Evolutionary conservation across 2,113 vertebrate genomes (phyloP).

Genomic region (Arenaria interpres): DNA sequence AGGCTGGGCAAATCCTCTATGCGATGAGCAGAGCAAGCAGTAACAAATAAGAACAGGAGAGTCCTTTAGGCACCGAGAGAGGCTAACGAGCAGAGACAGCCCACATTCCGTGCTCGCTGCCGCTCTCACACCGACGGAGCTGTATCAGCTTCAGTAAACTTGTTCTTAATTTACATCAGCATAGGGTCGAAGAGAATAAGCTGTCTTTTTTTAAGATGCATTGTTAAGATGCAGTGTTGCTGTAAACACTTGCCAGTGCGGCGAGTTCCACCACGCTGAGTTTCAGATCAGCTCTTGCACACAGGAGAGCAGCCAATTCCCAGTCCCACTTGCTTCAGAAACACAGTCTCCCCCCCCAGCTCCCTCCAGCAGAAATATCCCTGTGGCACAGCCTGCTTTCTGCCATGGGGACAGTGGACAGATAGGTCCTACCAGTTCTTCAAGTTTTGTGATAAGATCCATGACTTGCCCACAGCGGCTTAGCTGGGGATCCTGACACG

Average conservation of each 20-base stretch:
- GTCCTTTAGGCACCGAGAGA: neutral
- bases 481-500: rapidly evolving
- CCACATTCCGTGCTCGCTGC: neutral
- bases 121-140: neutral
- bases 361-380: neutral
- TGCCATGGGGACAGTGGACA: neutral
- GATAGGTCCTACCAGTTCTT: rapidly evolving
- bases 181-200: neutral
- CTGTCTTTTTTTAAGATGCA: neutral
- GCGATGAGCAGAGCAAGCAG: neutral
- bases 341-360: rapidly evolving
- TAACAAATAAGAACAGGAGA: neutral
- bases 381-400: neutral
- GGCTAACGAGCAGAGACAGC: neutral
- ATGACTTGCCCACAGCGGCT: neutral
- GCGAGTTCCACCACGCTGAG: rapidly evolving
- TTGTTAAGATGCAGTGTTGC: neutral
- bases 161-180: neutral
- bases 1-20: neutral
- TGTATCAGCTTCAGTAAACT: rapidly evolving
- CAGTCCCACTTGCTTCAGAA: neutral
- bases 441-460: neutral
- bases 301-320: rapidly evolving
- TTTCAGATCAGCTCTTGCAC: neutral
- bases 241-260: neutral